Conservation (phyloP, 2,113 vertebrate genomes). For the Tupaia tana region DNA sequence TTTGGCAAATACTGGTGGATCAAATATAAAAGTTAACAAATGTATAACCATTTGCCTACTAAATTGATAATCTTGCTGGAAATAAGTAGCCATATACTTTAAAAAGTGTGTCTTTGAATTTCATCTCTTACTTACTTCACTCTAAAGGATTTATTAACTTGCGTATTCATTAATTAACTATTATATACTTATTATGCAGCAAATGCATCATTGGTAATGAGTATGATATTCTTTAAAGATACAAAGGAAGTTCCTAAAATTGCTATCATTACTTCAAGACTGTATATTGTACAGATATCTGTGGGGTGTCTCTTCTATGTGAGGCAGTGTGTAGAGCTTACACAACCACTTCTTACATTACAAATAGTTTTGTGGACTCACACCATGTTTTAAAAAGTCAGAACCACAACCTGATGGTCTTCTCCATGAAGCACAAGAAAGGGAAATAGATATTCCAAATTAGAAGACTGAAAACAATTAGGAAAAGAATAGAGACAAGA, state of each 20-base stretch:
- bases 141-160: not conserved
- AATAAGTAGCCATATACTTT: not conserved
- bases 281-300: not conserved
- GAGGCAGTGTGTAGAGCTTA: not conserved
- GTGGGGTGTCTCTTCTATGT: not conserved
- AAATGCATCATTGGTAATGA: not conserved
- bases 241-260: not conserved
- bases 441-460: not conserved
- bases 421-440: not conserved
- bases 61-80: not conserved
- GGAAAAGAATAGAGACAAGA: not conserved
- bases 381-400: conserved; percentile 5
- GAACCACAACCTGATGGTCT: not conserved
- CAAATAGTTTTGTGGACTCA: not conserved
- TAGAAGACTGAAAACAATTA: not conserved
- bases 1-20: not conserved
- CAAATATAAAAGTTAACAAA: not conserved
- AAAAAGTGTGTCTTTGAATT: not conserved
- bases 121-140: not conserved
- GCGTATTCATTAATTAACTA: not conserved
- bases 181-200: not conserved
- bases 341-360: not conserved
- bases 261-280: not conserved
- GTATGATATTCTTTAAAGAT: not conserved
- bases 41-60: not conserved